phyloP scores from a whole-genome alignment of 2,888 invertebrate genomes.

The Liodrosophila aerea region DNA sequence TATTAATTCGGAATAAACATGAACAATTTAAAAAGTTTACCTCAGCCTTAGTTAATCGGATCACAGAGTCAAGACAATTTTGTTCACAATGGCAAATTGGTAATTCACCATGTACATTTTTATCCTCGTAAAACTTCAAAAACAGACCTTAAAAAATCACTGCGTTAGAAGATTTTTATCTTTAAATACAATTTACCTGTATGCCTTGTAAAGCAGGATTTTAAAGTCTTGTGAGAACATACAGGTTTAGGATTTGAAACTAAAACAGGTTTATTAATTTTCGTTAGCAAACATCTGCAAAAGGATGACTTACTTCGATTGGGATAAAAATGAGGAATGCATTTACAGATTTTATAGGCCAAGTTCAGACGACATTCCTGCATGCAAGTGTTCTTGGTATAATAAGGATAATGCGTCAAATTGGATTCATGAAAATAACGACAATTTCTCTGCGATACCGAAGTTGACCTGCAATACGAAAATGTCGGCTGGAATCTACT shows the following conservation, averaged over 20 bases:
- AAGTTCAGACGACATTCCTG: constrained; percentile 82
- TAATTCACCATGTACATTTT: constrained; percentile 22
- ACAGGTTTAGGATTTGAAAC: constrained; percentile 75
- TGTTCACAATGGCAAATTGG: constrained; percentile 76
- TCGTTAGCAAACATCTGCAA: too few relatives aligned
- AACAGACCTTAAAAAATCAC: constrained; percentile 40
- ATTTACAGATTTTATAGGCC: constrained; percentile 78
- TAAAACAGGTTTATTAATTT: constrained; percentile 27
- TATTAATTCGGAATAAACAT: not conserved
- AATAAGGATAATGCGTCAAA: constrained; percentile 80
- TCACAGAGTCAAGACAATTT: constrained; percentile 77
- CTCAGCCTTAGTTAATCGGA: constrained; percentile 51
- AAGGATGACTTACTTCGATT: constrained; percentile 69
- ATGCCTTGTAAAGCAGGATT: constrained; percentile 72
- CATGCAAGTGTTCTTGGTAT: constrained; percentile 79
- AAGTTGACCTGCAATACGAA: constrained; percentile 59
- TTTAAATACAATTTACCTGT: constrained; percentile 46
- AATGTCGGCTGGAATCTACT: too few relatives aligned
- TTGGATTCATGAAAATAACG: constrained; percentile 81
- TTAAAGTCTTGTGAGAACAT: constrained; percentile 73
- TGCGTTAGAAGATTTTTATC: not conserved
- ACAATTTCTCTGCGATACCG: constrained; percentile 78
- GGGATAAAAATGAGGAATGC: constrained; percentile 82
- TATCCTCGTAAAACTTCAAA: constrained; percentile 52
- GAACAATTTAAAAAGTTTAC: constrained; percentile 33